Conservation (phyloP, 2,797 vertebrate species). For the Xiphophorus birchmanni region DNA sequence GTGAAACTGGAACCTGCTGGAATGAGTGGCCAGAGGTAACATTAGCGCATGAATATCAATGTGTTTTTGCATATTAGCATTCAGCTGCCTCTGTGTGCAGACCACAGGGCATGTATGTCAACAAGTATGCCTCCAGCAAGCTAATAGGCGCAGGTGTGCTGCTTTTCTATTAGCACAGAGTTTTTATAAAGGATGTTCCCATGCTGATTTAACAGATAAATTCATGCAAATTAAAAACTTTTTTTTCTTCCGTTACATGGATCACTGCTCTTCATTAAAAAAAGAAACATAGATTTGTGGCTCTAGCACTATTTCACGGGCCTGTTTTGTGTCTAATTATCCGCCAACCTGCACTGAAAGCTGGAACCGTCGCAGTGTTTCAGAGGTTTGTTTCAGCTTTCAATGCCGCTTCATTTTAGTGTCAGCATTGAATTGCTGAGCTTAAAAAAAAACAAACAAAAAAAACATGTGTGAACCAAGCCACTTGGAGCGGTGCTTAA, state of each 20-base stretch:
- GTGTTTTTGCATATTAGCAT: slow-evolving; percentile 7
- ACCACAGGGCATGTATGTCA: slow-evolving; percentile 5
- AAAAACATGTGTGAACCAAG: slow-evolving; percentile 30
- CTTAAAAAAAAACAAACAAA: background rate
- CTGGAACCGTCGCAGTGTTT: slow-evolving; percentile 13
- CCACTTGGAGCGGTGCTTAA: slow-evolving; percentile 45
- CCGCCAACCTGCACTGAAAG: background rate
- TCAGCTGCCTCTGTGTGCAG: background rate
- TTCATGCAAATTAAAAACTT: background rate
- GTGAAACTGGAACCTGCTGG: background rate
- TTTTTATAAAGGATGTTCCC: background rate
- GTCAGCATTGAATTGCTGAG: slow-evolving; percentile 23
- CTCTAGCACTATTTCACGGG: background rate
- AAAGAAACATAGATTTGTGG: background rate
- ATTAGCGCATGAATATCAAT: slow-evolving; percentile 9
- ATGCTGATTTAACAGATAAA: background rate
- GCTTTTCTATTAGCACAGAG: background rate
- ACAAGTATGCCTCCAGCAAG: slow-evolving; percentile 4
- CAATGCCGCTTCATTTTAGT: slow-evolving; percentile 29
- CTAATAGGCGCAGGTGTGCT: slow-evolving; percentile 11
- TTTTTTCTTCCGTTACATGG: background rate
- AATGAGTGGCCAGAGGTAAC: slow-evolving; percentile 20
- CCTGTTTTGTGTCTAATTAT: background rate
- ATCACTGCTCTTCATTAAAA: background rate
- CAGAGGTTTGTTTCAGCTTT: slow-evolving; percentile 8